A percentile compares a stretch with the other conserved stretches of the same genome.
Conservation (phyloP, 2,888 invertebrate species). For the Parnassius mnemosyne region DNA sequence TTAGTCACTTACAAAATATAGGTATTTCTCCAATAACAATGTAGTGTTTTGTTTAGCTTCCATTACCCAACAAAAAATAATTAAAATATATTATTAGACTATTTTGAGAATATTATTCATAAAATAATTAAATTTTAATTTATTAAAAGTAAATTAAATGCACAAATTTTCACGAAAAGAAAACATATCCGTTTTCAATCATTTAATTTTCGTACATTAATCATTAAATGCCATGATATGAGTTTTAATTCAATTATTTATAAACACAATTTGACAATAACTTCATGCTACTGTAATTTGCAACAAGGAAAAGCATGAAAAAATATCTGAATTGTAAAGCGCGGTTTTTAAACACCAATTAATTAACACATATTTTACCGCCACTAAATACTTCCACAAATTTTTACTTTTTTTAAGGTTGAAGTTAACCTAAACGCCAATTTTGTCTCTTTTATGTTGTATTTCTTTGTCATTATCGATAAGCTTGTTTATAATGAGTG, state of each 20-base stretch:
- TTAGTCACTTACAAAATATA: neutral
- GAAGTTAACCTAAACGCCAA: conserved; percentile 33
- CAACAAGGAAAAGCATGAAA: neutral
- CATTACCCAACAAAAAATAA: neutral
- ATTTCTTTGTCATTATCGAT: conserved; percentile 38
- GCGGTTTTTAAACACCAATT: neutral
- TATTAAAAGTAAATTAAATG: conserved; percentile 4
- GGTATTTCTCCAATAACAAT: neutral
- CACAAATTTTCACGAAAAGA: conserved; percentile 18
- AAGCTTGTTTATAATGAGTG: conserved; percentile 46
- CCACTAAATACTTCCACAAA: neutral
- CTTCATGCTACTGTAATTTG: neutral
- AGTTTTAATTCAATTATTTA: conserved; percentile 3
- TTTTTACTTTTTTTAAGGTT: neutral
- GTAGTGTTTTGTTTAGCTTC: conserved; percentile 2
- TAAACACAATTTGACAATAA: conserved; percentile 7
- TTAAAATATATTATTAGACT: neutral
- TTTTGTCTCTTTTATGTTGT: conserved; percentile 43
- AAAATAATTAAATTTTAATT: conserved; percentile 1
- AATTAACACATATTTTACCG: neutral
- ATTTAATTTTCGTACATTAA: conserved; percentile 1
- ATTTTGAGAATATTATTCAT: neutral
- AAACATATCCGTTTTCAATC: neutral
- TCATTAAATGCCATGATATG: neutral
- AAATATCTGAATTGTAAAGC: neutral